phyloP scores from a whole-genome alignment of 1,140 invertebrate genomes.

The Bombus waltoni region DNA sequence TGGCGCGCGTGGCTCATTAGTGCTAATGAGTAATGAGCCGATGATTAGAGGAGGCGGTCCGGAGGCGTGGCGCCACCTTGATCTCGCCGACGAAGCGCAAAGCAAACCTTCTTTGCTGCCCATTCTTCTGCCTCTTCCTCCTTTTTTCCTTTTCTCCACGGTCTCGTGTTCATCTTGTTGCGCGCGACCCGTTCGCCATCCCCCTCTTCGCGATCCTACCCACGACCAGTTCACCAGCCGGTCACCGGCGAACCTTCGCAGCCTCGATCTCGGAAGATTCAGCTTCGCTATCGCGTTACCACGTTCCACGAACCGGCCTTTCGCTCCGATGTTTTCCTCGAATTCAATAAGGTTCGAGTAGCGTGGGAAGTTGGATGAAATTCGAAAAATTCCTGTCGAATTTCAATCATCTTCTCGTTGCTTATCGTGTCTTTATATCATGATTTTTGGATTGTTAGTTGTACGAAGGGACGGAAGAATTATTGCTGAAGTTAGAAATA shows the following conservation, averaged over 20 bases:
- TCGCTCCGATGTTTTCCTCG: slow-evolving; percentile 14
- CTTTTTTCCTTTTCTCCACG: slow-evolving; percentile 33
- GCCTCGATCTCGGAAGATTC: slow-evolving; percentile 51
- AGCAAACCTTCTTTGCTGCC: slow-evolving; percentile 54
- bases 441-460: background rate
- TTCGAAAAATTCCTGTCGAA: background rate
- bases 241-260: slow-evolving; percentile 38
- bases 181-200: background rate
- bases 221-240: slow-evolving; percentile 53
- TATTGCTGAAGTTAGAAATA: too few species aligned
- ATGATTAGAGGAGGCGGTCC: slow-evolving; percentile 82
- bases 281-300: slow-evolving; percentile 59
- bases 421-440: background rate
- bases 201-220: slow-evolving; percentile 5
- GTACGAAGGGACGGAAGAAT: too few species aligned
- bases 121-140: slow-evolving; percentile 48
- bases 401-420: background rate
- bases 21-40: slow-evolving; percentile 82
- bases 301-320: slow-evolving; percentile 21
- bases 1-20: slow-evolving; percentile 81
- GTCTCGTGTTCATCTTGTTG: slow-evolving; percentile 56
- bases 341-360: background rate
- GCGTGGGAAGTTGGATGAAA: background rate
- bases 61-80: slow-evolving; percentile 80
- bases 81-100: slow-evolving; percentile 79